A percentile compares a stretch with the other conserved stretches of the same genome.
These are phyloP conservation scores for Otus sunia DNA, from an alignment of 2,113 vertebrate genomes.

Conservation along the genomic window DNA sequence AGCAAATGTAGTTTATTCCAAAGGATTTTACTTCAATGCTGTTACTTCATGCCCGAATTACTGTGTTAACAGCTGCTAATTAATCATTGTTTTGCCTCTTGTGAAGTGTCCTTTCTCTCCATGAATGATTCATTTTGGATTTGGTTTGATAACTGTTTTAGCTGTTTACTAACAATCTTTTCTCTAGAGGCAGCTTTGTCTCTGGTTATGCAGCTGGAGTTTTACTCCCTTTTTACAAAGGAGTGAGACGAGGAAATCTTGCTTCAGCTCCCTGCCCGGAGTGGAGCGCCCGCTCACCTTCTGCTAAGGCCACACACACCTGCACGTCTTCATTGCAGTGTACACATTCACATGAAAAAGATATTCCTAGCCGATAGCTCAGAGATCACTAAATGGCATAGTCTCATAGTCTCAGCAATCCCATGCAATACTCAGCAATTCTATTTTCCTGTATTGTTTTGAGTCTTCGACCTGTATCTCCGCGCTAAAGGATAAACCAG, in stretches of 20 bases:
- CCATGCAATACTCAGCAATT: background rate
- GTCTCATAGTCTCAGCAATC: background rate
- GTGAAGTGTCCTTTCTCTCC: constrained; percentile 38
- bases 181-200: constrained; percentile 37
- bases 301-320: background rate
- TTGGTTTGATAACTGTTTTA: constrained; percentile 41
- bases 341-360: background rate
- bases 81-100: constrained; percentile 58
- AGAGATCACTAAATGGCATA: background rate
- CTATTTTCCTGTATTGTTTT: background rate
- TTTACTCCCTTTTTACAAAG: background rate
- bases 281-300: background rate
- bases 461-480: background rate
- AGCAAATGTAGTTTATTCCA: constrained; percentile 8
- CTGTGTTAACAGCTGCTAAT: constrained; percentile 49
- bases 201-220: constrained; percentile 6
- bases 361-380: background rate
- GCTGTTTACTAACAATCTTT: constrained; percentile 50
- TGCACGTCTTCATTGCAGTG: background rate
- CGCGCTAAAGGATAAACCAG: background rate
- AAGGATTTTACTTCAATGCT: constrained; percentile 30
- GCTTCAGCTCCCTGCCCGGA: background rate
- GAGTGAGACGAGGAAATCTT: background rate
- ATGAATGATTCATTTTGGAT: constrained; percentile 43
- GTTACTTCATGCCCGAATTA: constrained; percentile 38